Conservation (phyloP, 2,888 invertebrate species). For the Gortyna flavago region DNA sequence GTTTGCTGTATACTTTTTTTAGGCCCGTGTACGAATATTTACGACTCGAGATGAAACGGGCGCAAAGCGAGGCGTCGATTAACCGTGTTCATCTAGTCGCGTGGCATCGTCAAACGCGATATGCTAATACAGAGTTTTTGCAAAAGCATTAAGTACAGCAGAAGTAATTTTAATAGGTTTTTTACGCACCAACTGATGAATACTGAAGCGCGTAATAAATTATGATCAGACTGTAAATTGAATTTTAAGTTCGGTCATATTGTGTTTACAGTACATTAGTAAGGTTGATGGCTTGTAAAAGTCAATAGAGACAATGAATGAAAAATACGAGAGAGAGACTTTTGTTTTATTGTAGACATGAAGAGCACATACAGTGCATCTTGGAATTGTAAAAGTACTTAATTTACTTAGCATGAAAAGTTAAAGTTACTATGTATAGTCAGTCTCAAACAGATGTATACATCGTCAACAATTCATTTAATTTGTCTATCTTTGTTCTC, state of each 20-base stretch:
- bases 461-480: neutral
- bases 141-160: constrained; percentile 43
- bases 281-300: constrained; percentile 29
- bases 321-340: constrained; percentile 1
- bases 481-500: neutral
- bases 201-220: constrained; percentile 47
- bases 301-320: constrained; percentile 12
- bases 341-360: neutral
- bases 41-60: constrained; percentile 54
- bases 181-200: constrained; percentile 45
- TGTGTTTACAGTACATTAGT: constrained; percentile 40
- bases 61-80: constrained; percentile 69
- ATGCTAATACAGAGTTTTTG: constrained; percentile 54
- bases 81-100: constrained; percentile 48
- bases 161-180: constrained; percentile 54
- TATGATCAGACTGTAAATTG: constrained; percentile 47
- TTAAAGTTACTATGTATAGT: neutral
- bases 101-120: constrained; percentile 46
- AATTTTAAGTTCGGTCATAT: constrained; percentile 49
- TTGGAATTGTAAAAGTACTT: constrained; percentile 1
- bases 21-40: constrained; percentile 70
- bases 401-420: neutral
- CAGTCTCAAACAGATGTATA: neutral
- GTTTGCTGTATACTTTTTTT: constrained; percentile 71
- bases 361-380: neutral